A percentile compares a stretch with the other conserved stretches of the same genome.
These are phyloP conservation scores for Cyanoderma ruficeps DNA, from an alignment of 2,113 vertebrate species.

Conservation along the genomic window DNA sequence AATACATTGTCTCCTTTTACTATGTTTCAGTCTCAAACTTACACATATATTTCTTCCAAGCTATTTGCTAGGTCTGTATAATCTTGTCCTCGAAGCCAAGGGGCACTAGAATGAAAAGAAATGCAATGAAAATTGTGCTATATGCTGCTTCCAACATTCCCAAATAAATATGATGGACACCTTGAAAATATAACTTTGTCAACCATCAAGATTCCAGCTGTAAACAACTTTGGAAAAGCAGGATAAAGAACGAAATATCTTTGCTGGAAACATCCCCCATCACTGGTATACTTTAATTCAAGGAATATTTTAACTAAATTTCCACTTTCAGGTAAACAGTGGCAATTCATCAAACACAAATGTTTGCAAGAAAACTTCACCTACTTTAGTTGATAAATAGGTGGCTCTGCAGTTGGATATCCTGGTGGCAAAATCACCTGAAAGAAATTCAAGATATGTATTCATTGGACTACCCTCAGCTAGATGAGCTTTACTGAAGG, in stretches of 20 bases:
- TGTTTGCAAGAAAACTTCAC: conserved; percentile 21
- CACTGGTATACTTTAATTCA: background rate
- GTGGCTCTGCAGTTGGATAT: conserved; percentile 89
- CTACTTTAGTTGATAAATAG: conserved; percentile 97
- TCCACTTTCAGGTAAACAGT: background rate
- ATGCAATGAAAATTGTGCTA: background rate
- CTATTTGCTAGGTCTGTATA: conserved; percentile 83
- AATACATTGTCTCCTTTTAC: background rate
- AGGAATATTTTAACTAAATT: background rate
- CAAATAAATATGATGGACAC: background rate
- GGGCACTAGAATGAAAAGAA: conserved; percentile 82
- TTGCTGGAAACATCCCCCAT: background rate
- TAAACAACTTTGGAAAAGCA: background rate
- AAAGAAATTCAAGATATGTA: conserved; percentile 18
- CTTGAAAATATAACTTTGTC: background rate
- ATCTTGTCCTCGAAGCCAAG: conserved; percentile 89
- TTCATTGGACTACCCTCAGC: background rate
- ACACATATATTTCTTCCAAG: conserved; percentile 95
- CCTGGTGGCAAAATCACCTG: conserved; percentile 91
- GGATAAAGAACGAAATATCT: background rate
- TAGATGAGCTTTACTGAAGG: background rate
- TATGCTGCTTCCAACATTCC: background rate
- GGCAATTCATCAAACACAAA: background rate
- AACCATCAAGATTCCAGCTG: background rate
- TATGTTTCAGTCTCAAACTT: conserved; percentile 68